A percentile compares a stretch with the other conserved stretches of the same genome.
Evolutionary conservation across 2,888 invertebrate species (phyloP).

Genomic region (Acheta domesticus): DNA sequence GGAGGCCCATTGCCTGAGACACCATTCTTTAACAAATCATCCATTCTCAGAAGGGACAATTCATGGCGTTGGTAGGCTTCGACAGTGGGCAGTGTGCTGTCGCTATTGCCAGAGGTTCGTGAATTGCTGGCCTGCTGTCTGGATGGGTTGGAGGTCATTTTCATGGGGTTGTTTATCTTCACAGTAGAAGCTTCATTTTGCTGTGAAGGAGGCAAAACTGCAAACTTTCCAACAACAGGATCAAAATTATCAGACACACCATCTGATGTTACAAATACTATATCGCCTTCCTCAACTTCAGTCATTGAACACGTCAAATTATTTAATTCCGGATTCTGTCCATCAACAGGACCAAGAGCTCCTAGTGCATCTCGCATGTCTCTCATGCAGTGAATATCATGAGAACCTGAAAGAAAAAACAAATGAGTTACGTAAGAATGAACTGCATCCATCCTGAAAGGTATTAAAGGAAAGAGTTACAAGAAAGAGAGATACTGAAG

Average conservation of each 20-base stretch:
- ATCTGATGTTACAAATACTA: slow-evolving; percentile 84
- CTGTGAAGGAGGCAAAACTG: slow-evolving; percentile 47
- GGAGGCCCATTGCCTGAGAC: slow-evolving; percentile 61
- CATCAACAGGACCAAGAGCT: slow-evolving; percentile 83
- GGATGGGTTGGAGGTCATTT: slow-evolving; percentile 20
- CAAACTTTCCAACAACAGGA: slow-evolving; percentile 86
- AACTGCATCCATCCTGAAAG: too few relatives aligned
- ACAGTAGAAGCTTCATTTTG: neutral
- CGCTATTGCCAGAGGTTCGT: slow-evolving; percentile 11
- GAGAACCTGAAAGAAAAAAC: slow-evolving; percentile 58
- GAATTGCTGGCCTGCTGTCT: slow-evolving; percentile 22
- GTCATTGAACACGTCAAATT: slow-evolving; percentile 84
- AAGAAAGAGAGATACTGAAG: too few relatives aligned
- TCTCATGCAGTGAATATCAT: slow-evolving; percentile 75
- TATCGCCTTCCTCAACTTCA: slow-evolving; percentile 72
- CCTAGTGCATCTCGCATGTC: slow-evolving; percentile 88
- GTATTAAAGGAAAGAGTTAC: too few relatives aligned
- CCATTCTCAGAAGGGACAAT: slow-evolving; percentile 68
- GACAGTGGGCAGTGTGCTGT: slow-evolving; percentile 56
- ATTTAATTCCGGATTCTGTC: slow-evolving; percentile 76
- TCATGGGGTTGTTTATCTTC: slow-evolving; percentile 23
- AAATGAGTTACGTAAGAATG: neutral
- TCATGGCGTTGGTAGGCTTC: slow-evolving; percentile 74
- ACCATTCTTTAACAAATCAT: slow-evolving; percentile 68
- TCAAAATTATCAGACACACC: slow-evolving; percentile 89